These are phyloP conservation scores for Drosophila macrospina DNA, from an alignment of 2,888 invertebrate genomes.

Conservation along the genomic window DNA sequence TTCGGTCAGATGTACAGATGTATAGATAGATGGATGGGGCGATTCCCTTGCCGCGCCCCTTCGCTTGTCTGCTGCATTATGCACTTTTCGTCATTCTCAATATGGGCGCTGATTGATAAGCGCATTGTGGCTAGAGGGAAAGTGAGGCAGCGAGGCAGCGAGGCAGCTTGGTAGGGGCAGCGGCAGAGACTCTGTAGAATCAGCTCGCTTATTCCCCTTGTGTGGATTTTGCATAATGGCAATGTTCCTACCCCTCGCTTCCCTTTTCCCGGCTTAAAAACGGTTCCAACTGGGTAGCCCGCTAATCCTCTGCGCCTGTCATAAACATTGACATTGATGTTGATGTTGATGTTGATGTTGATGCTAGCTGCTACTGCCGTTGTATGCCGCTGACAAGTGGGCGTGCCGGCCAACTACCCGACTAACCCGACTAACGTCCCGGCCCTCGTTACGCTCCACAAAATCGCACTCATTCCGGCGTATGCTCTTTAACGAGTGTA, in stretches of 20 bases:
- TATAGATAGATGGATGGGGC: not conserved
- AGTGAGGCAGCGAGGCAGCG: not conserved
- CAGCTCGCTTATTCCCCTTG: slow-evolving; percentile 12
- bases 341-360: slow-evolving; percentile 56
- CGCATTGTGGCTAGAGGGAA: slow-evolving; percentile 29
- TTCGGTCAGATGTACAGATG: slow-evolving; percentile 42
- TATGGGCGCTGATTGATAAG: slow-evolving; percentile 73
- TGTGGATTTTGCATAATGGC: slow-evolving; percentile 61
- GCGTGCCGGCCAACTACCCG: slow-evolving; percentile 67
- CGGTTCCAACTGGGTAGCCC: slow-evolving; percentile 69
- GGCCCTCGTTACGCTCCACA: slow-evolving; percentile 71
- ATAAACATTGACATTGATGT: slow-evolving; percentile 80
- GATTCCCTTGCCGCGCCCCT: not conserved
- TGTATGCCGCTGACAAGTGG: slow-evolving; percentile 72
- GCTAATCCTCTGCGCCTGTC: slow-evolving; percentile 80
- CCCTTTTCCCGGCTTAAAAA: slow-evolving; percentile 39
- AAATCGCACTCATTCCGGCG: slow-evolving; percentile 71
- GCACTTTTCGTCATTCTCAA: slow-evolving; percentile 71
- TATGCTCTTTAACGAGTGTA: slow-evolving; percentile 79
- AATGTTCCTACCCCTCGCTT: slow-evolving; percentile 2
- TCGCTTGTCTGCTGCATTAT: slow-evolving; percentile 37
- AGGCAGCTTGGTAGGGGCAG: not conserved
- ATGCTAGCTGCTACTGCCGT: slow-evolving; percentile 21
- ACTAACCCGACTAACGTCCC: slow-evolving; percentile 49
- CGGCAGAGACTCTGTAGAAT: not conserved